Evolutionary conservation across 53 echinoderm and acorn worm genomes (phyloP).

Genomic region (Crossaster papposus): DNA sequence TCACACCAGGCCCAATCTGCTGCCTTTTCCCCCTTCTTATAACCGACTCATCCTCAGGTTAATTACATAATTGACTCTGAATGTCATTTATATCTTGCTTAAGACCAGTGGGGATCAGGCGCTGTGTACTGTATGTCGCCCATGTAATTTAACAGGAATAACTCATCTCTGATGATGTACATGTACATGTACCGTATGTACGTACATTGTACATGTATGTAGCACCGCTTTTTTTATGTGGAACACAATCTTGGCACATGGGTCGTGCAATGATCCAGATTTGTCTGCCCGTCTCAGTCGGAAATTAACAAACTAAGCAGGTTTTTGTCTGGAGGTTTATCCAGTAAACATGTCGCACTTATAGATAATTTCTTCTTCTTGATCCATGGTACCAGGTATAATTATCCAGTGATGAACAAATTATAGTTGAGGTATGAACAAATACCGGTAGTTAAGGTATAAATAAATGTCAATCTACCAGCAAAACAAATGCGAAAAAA

Average conservation of each 20-base stretch:
- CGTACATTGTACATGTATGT: too few species aligned
- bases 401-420: too few species aligned
- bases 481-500: neutral
- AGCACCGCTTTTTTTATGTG: neutral
- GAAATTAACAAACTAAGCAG: conserved; percentile 11
- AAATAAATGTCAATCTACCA: neutral
- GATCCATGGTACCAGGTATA: too few species aligned
- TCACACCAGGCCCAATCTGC: neutral
- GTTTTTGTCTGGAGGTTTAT: neutral
- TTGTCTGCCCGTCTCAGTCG: neutral
- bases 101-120: neutral
- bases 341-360: neutral
- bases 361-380: too few species aligned
- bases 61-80: neutral
- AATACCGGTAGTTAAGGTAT: neutral
- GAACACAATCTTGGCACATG: neutral
- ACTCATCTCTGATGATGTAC: neutral
- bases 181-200: too few species aligned
- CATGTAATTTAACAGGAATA: neutral
- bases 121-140: too few species aligned
- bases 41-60: neutral
- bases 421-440: too few species aligned
- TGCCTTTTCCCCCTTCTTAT: neutral
- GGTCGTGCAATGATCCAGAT: neutral
- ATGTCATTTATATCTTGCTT: neutral